These are phyloP conservation scores for Acomys russatus DNA, from an alignment of 2,797 vertebrate genomes.

Conservation along the genomic window DNA sequence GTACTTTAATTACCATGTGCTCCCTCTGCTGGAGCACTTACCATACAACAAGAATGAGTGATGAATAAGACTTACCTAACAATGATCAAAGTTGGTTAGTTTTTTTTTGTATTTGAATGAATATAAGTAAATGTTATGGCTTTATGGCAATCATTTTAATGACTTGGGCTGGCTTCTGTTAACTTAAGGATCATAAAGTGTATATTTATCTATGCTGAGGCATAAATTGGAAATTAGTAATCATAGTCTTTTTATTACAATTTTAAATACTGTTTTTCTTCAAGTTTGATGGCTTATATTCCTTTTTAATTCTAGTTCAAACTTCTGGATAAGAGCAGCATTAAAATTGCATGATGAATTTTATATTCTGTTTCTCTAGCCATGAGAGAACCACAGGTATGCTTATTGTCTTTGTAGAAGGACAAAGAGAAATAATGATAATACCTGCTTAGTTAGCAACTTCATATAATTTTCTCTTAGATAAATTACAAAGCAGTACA, in stretches of 20 bases:
- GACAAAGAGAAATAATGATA: background rate
- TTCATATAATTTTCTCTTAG: slow-evolving; percentile 29
- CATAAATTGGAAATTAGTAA: slow-evolving; percentile 20
- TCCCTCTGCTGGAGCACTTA: slow-evolving; percentile 68
- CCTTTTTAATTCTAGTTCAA: slow-evolving; percentile 14
- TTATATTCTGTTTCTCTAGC: background rate
- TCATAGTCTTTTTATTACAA: background rate
- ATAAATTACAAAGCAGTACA: slow-evolving; percentile 26
- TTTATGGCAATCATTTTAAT: background rate
- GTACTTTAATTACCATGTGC: slow-evolving; percentile 51
- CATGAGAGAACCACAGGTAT: background rate
- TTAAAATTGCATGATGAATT: slow-evolving; percentile 12
- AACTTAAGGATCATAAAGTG: background rate
- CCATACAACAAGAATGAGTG: slow-evolving; percentile 24
- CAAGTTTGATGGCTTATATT: background rate
- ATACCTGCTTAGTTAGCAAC: background rate
- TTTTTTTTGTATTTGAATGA: slow-evolving; percentile 30
- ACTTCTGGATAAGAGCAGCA: background rate
- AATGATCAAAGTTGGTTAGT: background rate
- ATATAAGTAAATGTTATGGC: slow-evolving; percentile 16
- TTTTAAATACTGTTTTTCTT: background rate
- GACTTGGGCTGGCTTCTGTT: background rate
- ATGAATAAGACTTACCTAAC: background rate
- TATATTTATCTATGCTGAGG: background rate
- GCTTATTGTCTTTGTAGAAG: background rate